These are phyloP conservation scores for honey bee (Apis mellifera) DNA, from an alignment of 1,140 invertebrate genomes.

Conservation along the genomic window Amel_HAv3.1 CM009938.2:6300001-6300500, in stretches of 20 bases:
- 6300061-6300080: slow-evolving; percentile 6
- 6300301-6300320: slow-evolving; percentile 21
- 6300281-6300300: background rate
- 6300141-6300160: background rate
- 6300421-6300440: slow-evolving; percentile 31
- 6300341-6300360: slow-evolving; percentile 55
- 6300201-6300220: slow-evolving; percentile 21
- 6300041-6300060: slow-evolving; percentile 9
- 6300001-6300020: slow-evolving; percentile 29
- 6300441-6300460: slow-evolving; percentile 39
- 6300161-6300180: background rate
- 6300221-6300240: background rate
- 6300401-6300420: slow-evolving; percentile 23
- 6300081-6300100: slow-evolving; percentile 29
- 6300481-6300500: slow-evolving; percentile 65
- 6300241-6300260: background rate
- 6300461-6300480: slow-evolving; percentile 57
- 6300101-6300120: slow-evolving; percentile 32
- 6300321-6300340: slow-evolving; percentile 22
- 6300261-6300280: slow-evolving; percentile 15
- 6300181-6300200: background rate
- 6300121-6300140: slow-evolving; percentile 1
- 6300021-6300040: background rate
- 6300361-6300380: slow-evolving; percentile 43
- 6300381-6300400: slow-evolving; percentile 29